A percentile compares a stretch with the other conserved stretches of the same genome.
Evolutionary conservation across 2,113 vertebrate genomes (phyloP).

Genomic region (Brevimyrus niger): DNA sequence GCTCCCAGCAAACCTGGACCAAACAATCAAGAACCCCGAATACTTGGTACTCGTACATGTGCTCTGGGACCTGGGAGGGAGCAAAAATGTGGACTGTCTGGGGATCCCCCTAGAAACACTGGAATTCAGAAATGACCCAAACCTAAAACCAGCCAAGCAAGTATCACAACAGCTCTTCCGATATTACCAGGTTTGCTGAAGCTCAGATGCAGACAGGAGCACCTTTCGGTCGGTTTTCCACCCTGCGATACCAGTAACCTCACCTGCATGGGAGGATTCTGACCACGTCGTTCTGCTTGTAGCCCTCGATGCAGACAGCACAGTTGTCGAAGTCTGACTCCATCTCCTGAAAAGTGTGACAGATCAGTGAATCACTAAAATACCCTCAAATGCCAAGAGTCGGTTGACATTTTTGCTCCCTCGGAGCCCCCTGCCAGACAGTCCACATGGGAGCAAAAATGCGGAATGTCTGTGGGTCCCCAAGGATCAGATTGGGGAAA

Average conservation of each 20-base stretch:
- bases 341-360: conserved; percentile 69
- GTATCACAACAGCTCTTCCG: neutral
- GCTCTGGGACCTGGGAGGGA: neutral
- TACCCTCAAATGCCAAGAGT: neutral
- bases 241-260: conserved; percentile 20
- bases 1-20: neutral
- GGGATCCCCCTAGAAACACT: neutral
- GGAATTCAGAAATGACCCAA: neutral
- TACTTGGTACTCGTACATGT: too few species aligned
- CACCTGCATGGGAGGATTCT: conserved; percentile 92
- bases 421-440: too few species aligned
- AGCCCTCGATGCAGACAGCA: conserved; percentile 96
- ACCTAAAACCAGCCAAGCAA: neutral
- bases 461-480: too few species aligned
- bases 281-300: conserved; percentile 89
- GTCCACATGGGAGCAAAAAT: too few species aligned
- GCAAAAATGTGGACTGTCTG: neutral
- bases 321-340: conserved; percentile 97
- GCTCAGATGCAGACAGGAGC: neutral
- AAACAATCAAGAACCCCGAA: neutral
- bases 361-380: neutral
- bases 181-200: neutral
- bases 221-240: neutral
- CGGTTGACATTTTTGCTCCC: neutral
- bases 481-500: too few species aligned